phyloP scores from a whole-genome alignment of 2,113 vertebrate genomes.

The Cyprinus carpio region DNA sequence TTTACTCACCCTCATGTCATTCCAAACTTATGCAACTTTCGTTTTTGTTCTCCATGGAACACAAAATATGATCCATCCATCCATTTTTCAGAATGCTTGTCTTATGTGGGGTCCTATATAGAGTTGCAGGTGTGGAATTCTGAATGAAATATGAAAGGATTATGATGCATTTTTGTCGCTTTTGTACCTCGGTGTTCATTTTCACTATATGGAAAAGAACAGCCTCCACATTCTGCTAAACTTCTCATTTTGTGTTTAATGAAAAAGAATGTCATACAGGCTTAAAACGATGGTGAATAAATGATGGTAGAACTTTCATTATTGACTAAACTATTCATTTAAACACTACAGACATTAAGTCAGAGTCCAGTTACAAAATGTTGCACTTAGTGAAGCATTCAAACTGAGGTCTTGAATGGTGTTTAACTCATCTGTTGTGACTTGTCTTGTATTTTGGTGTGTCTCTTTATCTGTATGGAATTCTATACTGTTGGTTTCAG shows the following conservation, averaged over 20 bases:
- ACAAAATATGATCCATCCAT: neutral
- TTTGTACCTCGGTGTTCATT: neutral
- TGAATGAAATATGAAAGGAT: neutral
- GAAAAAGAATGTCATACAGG: neutral
- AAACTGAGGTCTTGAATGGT: neutral
- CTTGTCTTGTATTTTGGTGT: neutral
- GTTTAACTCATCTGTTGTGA: slow-evolving; percentile 4
- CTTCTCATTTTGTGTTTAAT: neutral
- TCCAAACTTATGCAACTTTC: neutral
- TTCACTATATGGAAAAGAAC: neutral
- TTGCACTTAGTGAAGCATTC: neutral
- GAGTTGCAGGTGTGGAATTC: neutral
- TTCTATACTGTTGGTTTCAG: slow-evolving; percentile 1
- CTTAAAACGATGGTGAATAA: neutral
- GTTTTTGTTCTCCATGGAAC: neutral
- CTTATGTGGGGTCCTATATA: neutral
- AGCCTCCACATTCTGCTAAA: neutral
- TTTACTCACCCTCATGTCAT: neutral
- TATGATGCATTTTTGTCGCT: neutral
- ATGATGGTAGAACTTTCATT: neutral
- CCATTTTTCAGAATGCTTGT: neutral
- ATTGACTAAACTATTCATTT: neutral
- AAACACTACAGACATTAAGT: neutral
- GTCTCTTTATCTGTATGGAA: neutral
- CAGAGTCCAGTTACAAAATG: neutral